Base-by-base conservation (phyloP, 2,113 vertebrate genomes). In the Alouatta palliata region DNA sequence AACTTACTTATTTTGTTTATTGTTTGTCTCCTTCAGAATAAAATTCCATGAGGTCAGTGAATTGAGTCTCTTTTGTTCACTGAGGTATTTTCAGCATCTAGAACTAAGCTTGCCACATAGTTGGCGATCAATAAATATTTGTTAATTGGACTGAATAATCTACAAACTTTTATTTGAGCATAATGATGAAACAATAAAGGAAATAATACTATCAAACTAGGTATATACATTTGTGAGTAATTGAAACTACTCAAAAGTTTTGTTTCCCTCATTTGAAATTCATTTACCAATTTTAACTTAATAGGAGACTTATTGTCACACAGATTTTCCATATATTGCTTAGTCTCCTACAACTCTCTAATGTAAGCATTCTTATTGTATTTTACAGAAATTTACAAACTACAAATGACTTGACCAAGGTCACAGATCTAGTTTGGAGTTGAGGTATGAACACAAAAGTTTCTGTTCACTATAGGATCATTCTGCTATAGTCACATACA, bases 331-430 rank as follows among this genome's bases (percentile, higher is more conserved):
- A 17, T 79, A 27, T 88, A 73, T 86, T 92, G 32, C 21, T 94
- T 89, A 66, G 35, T 75, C 27, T 4, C 84, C 7, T 45, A 45
- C 3, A 58, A 45, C 27, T 66, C 43, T 85, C 54, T 76, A 70
- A 79, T 1, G 10, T 56, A n/a, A 23, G 19, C 2, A 70, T 92
- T 81, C 91, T 40, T 79, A 88, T 3, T 37, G 43, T 23, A 91
- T 80, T 88, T 96, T 84, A 49, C 27, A 66, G 85, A 92, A 84
- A 68, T 32, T 21, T 86, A 79, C 25, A 82, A 84, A 87, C 35
- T 88, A 47, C 19, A 80, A 66, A 8, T 79, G 45, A 73, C 45
- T 94, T n/a, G 1, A 70, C 43, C 27, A 92, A 80, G 20, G 58
- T 71, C 45, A 94, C 49, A 82, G 49, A 70, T 81, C 27, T 77